Base-by-base conservation (phyloP, 2,797 vertebrate species). In the Enteromius afrohamiltoni region DNA sequence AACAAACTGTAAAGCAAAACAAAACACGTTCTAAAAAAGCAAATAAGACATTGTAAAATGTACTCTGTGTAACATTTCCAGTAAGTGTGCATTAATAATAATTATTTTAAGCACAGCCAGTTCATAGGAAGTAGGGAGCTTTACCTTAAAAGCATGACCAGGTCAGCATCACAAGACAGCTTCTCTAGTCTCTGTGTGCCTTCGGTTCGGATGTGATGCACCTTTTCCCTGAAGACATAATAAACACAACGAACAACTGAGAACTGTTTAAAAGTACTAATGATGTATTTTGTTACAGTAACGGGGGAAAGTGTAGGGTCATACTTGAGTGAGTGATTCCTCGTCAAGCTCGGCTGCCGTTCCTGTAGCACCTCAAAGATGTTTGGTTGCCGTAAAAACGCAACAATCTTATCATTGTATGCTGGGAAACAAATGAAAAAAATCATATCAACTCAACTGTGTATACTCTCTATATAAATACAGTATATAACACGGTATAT, bases 181-280 rank as follows among this genome's bases (percentile, higher is more conserved):
- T 96, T 96, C 88, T 96, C 96, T 87, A 97, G 92, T 26, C 96
- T 95, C 21, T 95, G 94, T 19, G 94, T 95, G 71, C 96, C 96
- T 90, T 97, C 96, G 75, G 96, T 96, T 55, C 96, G 93, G 91
- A 97, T 97, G 86, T 96, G 96, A 89, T 96, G 96, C 80, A 97
- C 96, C 93, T 97, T 97, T 93, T 97, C 96, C 95, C 96, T 97
- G 88, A 37, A 49, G 37, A 84, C 5, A 81, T 13, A 81, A 79
- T 13, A 79, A 75, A 86, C 51, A 86, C 26, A 79, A 70, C 26
- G 23, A 60, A 76, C 26, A 71, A 40, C 62, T 62, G 53, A 77
- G 19, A 42, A 62, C 55, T 77, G 37, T 75, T 49, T 80, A 23
- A 31, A 60, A 58, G 34, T 19, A 40, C n/a, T 9, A 2, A 77